phyloP scores from a whole-genome alignment of 1,140 invertebrate genomes.

The Drosophila mojavensis region DNA sequence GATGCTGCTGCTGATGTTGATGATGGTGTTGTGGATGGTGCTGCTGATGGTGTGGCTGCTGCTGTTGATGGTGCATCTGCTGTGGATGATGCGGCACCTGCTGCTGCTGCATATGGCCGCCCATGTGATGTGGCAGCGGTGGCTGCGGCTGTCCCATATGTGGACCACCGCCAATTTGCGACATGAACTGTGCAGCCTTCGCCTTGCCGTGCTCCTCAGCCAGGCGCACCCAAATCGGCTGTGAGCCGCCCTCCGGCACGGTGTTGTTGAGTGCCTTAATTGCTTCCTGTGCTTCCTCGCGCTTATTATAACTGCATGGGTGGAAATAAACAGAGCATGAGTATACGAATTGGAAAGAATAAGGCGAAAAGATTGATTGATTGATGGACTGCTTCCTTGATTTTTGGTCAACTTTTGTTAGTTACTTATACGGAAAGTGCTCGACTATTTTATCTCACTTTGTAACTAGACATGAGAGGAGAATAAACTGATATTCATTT shows the following conservation, averaged over 20 bases:
- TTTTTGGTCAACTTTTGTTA: too few relatives aligned
- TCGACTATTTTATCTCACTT: too few relatives aligned
- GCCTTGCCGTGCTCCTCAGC: conserved; percentile 97
- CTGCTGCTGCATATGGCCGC: conserved; percentile 22
- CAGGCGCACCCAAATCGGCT: conserved; percentile 92
- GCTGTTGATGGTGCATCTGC: conserved; percentile 26
- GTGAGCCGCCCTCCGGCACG: conserved; percentile 91
- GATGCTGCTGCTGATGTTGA: conserved; percentile 48
- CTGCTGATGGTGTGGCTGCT: conserved; percentile 36
- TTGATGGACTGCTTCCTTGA: too few relatives aligned
- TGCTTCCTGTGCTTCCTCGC: conserved; percentile 94
- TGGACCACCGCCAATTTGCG: conserved; percentile 32
- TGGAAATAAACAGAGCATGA: not conserved
- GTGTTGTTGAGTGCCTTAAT: conserved; percentile 94
- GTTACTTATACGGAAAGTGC: too few relatives aligned
- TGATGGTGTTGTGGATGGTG: conserved; percentile 39
- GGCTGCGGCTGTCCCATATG: conserved; percentile 36
- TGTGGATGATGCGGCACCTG: conserved; percentile 10
- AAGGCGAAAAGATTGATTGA: too few relatives aligned
- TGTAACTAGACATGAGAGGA: too few relatives aligned
- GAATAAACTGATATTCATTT: too few relatives aligned
- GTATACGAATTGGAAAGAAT: not conserved
- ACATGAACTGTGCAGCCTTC: conserved; percentile 87
- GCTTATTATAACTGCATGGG: conserved; percentile 88
- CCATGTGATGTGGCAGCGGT: conserved; percentile 24